Base-by-base conservation (phyloP, 2,888 invertebrate species). In the Hartigia nigra region DNA sequence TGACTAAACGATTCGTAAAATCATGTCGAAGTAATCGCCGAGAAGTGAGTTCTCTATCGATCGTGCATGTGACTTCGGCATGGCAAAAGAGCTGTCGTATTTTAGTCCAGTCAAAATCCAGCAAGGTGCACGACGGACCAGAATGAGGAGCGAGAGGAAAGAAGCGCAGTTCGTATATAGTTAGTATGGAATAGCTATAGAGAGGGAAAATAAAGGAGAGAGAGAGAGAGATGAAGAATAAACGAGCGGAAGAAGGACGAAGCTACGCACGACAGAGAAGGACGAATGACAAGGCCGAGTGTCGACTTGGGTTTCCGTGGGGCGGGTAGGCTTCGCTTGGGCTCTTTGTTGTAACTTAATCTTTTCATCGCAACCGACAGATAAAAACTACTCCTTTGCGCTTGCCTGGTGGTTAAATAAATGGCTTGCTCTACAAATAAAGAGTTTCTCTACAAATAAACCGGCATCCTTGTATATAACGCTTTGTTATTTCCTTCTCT, bases 271-370 rank as follows among this genome's bases (percentile, higher is more conserved):
- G 55, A 55, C 2, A 55, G 55, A 55, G 55, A 55, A 55, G 55
- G 55, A 55, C 39, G 39, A 23, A 55, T 9, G 39, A 55, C 55
- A 55, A 81, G 81, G 78, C 77, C 81, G 77, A 77, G 77, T 55
- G 77, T 76, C 76, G 80, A 80, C 78, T 80, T 78, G 75, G 77
- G 78, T 81, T 81, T 78, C 81, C 76, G 77, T 74, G 79, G 75
- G 81, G 78, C 76, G 77, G 77, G 14, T 31, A 55, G 31, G 31
- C 31, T 31, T 31, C 31, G 76, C 37, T 31, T 31, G 76, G 31
- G 32, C 76, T 74, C 80, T 80, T 79, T 82, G 79, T 82, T 77
- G 82, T 82, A 79, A 82, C 80, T 74, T 80, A 80, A 82, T 80
- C 82, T 77, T 80, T 81, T 82, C 79, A 79, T 79, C 81, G 77